Evolutionary conservation across 2,888 invertebrate genomes (phyloP).

Genomic region (Galerucella pusilla): DNA sequence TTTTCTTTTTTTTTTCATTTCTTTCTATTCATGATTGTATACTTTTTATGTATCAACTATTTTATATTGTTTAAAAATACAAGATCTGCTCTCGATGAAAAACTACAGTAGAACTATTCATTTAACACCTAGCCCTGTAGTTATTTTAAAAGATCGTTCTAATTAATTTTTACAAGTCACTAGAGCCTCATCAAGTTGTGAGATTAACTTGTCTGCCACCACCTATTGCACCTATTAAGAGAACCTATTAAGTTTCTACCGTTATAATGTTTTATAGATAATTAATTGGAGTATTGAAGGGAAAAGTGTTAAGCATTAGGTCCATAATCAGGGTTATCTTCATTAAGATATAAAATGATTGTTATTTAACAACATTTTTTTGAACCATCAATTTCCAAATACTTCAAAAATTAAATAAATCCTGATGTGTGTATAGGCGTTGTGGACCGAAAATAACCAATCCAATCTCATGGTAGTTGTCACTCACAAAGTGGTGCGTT

Average conservation of each 20-base stretch:
- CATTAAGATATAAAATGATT: not conserved
- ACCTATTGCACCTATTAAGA: slow-evolving; percentile 1
- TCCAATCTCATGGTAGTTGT: too few species aligned
- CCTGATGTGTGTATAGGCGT: too few species aligned
- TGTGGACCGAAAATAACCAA: too few species aligned
- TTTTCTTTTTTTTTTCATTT: too few species aligned
- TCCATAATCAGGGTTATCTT: not conserved
- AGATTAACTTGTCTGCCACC: slow-evolving; percentile 17
- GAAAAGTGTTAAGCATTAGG: not conserved
- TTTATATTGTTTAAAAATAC: too few species aligned
- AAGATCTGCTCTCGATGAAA: too few species aligned
- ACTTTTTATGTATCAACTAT: too few species aligned
- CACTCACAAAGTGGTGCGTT: too few species aligned
- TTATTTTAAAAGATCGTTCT: slow-evolving; percentile 5
- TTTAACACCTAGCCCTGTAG: not conserved
- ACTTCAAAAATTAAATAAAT: not conserved
- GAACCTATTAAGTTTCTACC: slow-evolving; percentile 6
- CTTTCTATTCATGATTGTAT: too few species aligned
- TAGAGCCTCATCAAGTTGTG: not conserved
- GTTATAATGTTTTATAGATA: not conserved
- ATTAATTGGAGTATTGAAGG: slow-evolving; percentile 12
- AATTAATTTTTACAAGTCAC: slow-evolving; percentile 14
- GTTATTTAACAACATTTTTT: not conserved
- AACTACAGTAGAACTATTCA: not conserved
- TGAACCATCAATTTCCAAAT: not conserved